Evolutionary conservation across 2,113 vertebrate genomes (phyloP), one percentile per base, ranked within the genome.

Genomic region (Ophthalmolycus amberensis): DNA sequence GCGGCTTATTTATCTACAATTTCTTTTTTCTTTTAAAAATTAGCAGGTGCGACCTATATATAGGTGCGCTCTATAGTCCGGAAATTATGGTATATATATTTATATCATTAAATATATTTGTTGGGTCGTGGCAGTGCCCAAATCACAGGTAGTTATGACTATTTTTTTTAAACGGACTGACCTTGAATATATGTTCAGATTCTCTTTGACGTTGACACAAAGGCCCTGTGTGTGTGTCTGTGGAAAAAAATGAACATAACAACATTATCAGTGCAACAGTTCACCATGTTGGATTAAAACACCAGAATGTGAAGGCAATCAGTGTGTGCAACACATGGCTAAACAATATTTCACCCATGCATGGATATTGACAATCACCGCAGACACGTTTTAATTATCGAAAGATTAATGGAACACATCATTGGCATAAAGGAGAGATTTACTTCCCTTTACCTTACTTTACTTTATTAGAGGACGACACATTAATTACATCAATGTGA

Each of bases 201-300:
- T 40, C 29, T 29, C 56, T 50, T 59, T 70, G 27, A n/a, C 68
- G 75, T 38, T 46, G 29, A 64, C 58, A 69, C 67, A 71, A 38
- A 65, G 38, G 44, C 18, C 34, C 48, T 22, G 11, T 32, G 34
- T 50, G 78, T 58, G 54, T 58, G n/a, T 6, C 1, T 42, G 10
- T 42, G 38, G 7, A 40, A 22, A 54, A 40, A 83, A 79, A 44
- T 46, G 11, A 79, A 62, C 58, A 72, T 15, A 37, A 42, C 68
- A 67, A 42, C 68, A 67, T 82, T 52, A 77, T 76, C 66, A 77
- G 62, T 42, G 56, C 69, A 80, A 44, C 82, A 79, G 50, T 77
- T 83, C 67, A 75, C 34, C 27, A 79, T 63, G 44, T 71, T 87
- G 77, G 77, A 84, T 84, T 71, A 71, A 77, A 88, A 77, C 54